These are phyloP conservation scores for Tenodera sinensis DNA, from an alignment of 2,888 invertebrate genomes.

Conservation along the genomic window DNA sequence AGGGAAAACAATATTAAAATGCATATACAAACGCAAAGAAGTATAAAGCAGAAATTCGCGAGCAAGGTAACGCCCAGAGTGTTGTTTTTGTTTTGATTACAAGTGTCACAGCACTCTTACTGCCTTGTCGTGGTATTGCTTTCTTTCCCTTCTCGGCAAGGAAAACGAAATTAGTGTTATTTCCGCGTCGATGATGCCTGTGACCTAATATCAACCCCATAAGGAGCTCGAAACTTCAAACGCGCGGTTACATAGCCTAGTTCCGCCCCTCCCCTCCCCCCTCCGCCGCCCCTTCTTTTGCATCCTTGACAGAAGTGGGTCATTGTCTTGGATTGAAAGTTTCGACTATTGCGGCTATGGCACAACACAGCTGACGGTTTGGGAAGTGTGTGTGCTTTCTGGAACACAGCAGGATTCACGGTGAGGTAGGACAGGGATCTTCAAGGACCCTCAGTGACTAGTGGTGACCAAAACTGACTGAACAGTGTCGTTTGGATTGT, in stretches of 20 bases:
- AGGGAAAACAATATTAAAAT: too few relatives aligned
- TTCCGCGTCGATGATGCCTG: neutral
- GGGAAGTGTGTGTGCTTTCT: neutral
- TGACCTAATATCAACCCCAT: neutral
- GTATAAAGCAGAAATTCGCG: neutral
- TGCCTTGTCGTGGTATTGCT: neutral
- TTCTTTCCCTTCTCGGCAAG: neutral
- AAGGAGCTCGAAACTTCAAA: neutral
- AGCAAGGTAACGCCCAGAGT: neutral
- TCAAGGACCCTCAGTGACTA: neutral
- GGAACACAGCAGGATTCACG: neutral
- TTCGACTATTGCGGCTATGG: neutral
- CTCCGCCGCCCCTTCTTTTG: conserved; percentile 1
- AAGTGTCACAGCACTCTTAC: neutral
- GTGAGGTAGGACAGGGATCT: neutral
- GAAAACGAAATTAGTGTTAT: neutral
- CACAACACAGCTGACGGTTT: neutral
- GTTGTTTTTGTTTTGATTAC: neutral
- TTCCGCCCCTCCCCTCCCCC: neutral
- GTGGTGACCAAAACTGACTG: neutral
- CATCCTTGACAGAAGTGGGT: conserved; percentile 27
- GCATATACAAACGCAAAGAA: too few relatives aligned
- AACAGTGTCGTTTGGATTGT: neutral
- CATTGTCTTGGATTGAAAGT: conserved; percentile 31
- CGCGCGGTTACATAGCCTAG: conserved; percentile 1